Conservation (phyloP, 2,113 vertebrate genomes). For the Cryptoleucopteryx plumbea region DNA sequence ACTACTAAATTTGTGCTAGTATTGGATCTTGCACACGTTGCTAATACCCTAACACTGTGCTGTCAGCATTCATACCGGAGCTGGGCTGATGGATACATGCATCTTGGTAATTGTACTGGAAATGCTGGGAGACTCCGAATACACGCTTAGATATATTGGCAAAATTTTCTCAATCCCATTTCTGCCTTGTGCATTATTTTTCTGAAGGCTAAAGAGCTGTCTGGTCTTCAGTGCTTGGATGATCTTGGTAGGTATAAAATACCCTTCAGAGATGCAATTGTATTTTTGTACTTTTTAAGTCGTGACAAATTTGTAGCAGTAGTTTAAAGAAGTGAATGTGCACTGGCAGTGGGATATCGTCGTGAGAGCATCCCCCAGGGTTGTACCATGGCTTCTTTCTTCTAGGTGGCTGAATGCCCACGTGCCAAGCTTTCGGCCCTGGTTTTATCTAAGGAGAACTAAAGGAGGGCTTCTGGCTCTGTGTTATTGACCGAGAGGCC, state of each 20-base stretch:
- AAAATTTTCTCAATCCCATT: not conserved
- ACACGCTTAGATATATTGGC: not conserved
- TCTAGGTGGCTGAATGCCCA: not conserved
- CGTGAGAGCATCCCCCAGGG: accelerated
- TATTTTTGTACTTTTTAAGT: conserved; percentile 27
- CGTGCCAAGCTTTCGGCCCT: not conserved
- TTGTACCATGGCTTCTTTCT: not conserved
- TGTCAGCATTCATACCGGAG: not conserved
- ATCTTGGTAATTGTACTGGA: conserved; percentile 38
- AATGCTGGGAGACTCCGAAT: not conserved
- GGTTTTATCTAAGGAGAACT: not conserved
- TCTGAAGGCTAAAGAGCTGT: conserved; percentile 1
- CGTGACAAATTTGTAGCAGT: not conserved
- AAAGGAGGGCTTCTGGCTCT: not conserved
- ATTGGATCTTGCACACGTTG: conserved; percentile 42
- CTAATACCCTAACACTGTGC: conserved; percentile 17
- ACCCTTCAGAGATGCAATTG: not conserved
- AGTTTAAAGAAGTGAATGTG: not conserved
- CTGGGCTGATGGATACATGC: conserved; percentile 21
- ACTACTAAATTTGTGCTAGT: conserved; percentile 34
- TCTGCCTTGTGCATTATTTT: not conserved
- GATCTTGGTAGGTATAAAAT: conserved; percentile 22
- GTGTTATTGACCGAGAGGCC: not conserved
- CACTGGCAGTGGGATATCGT: not conserved
- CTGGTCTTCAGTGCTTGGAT: conserved; percentile 1